Percentiles rank a stretch among this genome's conserved stretches.
phyloP scores from a whole-genome alignment of 2,888 invertebrate genomes.

The Andrena dorsata region DNA sequence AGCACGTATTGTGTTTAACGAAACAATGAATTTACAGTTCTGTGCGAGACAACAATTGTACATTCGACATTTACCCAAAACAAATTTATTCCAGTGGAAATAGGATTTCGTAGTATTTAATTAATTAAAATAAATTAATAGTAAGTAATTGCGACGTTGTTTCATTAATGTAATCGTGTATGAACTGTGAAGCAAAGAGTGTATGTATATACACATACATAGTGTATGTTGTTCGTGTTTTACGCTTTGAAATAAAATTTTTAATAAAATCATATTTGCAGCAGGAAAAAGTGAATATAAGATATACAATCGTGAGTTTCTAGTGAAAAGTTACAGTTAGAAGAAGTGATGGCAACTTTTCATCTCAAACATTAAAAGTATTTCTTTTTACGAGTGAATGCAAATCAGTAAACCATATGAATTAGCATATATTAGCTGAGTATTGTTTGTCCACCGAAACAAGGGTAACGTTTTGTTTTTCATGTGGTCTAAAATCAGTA shows the following conservation, averaged over 20 bases:
- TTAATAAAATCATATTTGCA: not conserved
- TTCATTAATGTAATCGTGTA: not conserved
- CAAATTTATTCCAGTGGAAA: not conserved
- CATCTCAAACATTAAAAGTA: not conserved
- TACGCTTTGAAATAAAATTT: too few species aligned
- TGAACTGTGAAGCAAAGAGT: not conserved
- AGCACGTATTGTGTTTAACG: too few species aligned
- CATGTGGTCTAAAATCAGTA: constrained; percentile 7
- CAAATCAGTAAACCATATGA: not conserved
- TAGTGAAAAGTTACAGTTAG: not conserved
- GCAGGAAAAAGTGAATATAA: not conserved
- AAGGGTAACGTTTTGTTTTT: not conserved
- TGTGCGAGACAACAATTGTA: too few species aligned
- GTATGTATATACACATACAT: not conserved
- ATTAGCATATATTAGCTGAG: constrained; percentile 15
- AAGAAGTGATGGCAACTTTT: not conserved
- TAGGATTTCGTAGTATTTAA: not conserved
- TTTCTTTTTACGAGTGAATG: not conserved
- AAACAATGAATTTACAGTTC: too few species aligned
- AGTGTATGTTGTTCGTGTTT: not conserved
- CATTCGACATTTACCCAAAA: too few species aligned
- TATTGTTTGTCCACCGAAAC: not conserved
- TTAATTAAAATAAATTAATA: not conserved
- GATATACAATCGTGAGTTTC: not conserved
- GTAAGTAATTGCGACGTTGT: not conserved